Base-by-base conservation (phyloP, 2,888 invertebrate species). In the Acrobasis consociella region DNA sequence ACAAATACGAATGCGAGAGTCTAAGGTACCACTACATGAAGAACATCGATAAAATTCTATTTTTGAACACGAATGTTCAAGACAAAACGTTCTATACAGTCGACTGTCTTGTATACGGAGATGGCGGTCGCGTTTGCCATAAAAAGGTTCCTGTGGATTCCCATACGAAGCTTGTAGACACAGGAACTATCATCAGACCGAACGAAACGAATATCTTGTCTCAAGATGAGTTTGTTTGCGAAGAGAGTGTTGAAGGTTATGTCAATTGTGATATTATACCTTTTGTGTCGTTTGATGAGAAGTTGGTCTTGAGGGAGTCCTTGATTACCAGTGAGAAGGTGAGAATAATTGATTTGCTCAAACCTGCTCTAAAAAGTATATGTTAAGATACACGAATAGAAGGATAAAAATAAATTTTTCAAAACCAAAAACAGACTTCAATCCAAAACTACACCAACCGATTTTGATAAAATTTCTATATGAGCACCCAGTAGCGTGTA, bases 171-270 rank as follows among this genome's bases (percentile, higher is more conserved):
- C 78, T 91, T 46, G 75, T 88, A 31, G 84, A 88, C 65, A 81
- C 81, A 42, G 90, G 84, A 49, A 78, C 81, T 55, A 72, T 86
- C 67, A 83, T 78, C 17, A 82, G 85, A 67, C 87, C 87, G 1
- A 79, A 82, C 31, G 84, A 87, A 63, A 58, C 74, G 0, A 83
- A 77, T 59, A 67, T 89, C 53, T 72, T 91, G 15, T 78, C 86
- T 9, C 89, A 88, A 70, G 84, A 90, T 15, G 91, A 91, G 67
- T 87, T 89, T 60, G 72, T 91, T 67, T 91, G 91, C 66, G 87
- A 91, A 72, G 82, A 91, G 68, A 73, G 67, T 62, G 58, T 69
- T 16, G 64, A 72, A 31, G 81, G 73, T 62, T 68, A 69, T 60
- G 69, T 91, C 0, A 74, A 76, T 60, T 91, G 91, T 65, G 89